phyloP scores from a whole-genome alignment of 64 coral and sea anemone species.

The Actinia tenebrosa region DNA sequence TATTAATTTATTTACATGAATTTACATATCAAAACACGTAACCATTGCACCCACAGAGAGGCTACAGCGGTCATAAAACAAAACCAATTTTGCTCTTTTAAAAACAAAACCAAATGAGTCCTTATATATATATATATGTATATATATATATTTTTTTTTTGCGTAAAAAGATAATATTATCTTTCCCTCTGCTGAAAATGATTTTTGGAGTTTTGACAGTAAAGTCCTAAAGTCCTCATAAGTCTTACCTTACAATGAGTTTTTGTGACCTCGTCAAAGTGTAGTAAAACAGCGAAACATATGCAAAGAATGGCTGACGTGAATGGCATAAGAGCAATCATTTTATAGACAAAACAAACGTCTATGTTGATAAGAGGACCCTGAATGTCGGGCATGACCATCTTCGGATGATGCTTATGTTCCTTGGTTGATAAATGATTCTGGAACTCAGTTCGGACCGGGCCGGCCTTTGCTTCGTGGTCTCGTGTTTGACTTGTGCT shows the following conservation, averaged over 20 bases:
- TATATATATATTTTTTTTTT: too few relatives aligned
- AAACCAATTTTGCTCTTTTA: too few relatives aligned
- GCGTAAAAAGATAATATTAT: not conserved
- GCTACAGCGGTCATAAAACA: too few relatives aligned
- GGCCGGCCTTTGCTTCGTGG: not conserved
- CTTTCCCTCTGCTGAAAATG: not conserved
- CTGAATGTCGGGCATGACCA: not conserved
- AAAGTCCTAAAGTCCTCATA: not conserved
- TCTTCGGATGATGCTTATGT: not conserved
- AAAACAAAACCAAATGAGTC: too few relatives aligned
- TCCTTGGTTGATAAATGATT: too few relatives aligned
- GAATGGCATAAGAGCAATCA: not conserved
- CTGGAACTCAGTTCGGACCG: not conserved
- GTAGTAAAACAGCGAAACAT: not conserved
- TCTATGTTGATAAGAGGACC: not conserved
- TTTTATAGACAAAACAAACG: not conserved
- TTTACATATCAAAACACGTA: too few relatives aligned
- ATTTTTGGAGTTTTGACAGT: not conserved
- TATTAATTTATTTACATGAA: too few relatives aligned
- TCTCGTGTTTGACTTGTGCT: not conserved
- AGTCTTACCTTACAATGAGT: conserved; percentile 12
- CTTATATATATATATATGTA: too few relatives aligned
- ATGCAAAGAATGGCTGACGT: not conserved
- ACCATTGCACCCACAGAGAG: too few relatives aligned
- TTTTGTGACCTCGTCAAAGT: not conserved